Base-by-base conservation (phyloP, 2,113 vertebrate genomes). In the Sakesphorus luctuosus region DNA sequence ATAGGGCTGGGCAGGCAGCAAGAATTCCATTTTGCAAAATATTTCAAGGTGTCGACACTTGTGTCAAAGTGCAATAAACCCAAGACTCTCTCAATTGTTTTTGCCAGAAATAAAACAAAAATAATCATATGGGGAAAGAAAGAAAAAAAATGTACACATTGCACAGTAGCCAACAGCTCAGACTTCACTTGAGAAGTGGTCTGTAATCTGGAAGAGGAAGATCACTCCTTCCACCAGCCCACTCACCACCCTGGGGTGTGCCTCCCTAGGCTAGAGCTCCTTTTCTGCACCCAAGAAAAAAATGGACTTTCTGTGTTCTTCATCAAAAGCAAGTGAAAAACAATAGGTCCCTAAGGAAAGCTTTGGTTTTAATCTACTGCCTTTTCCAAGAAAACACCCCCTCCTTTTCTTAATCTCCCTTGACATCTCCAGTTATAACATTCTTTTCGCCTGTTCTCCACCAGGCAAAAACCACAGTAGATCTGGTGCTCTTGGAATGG, bases 191-290 rank as follows among this genome's bases (percentile, higher is more conserved):
- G 59, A 88, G 59, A 92, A 94, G 68, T 52, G 26, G 56, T 49
- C 77, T 44, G 71, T 84, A 89, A 87, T 95, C 84, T 95, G 73
- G 65, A 96, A 92, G 68, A 89, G 84, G 92, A 95, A 96, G 56
- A 91, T 71, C 56, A 76, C 77, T 87, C 81, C 84, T 92, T 83
- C 85, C 59, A 84, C 29, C 55, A 74, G 83, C 80, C 67, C 76
- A n/a, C 71, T 96, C 24, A 26, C 76, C 59, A 59, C n/a, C 24
- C 76, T 25, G 24, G 93, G 83, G 76, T 78, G 87, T 92, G 84
- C 56, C 94, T 86, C 53, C 50, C 10, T 43, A 20, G 44, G 40
- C 69, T 81, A 36, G 81, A 91, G 44, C 46, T 75, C 77, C 31
- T 72, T 87, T 84, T 82, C 77, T 96, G 93, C 84, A 89, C 87